Conservation (phyloP, 2,113 vertebrate genomes). For the Pyxicephalus adspersus region DNA sequence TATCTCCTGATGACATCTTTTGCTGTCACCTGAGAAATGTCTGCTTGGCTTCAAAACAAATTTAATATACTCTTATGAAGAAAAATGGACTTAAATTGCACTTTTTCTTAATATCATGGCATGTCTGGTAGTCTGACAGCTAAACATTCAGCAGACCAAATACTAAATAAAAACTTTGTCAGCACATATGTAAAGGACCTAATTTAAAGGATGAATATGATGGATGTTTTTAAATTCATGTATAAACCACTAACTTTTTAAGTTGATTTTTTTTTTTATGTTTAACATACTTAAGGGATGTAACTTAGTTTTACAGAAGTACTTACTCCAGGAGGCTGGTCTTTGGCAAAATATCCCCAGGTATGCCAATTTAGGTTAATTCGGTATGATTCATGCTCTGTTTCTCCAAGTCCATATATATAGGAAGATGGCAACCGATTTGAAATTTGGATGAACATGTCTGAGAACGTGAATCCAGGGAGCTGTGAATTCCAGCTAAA, state of each 20-base stretch:
- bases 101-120: neutral
- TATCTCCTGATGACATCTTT: slow-evolving; percentile 4
- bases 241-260: no score
- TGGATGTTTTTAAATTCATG: no score
- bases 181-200: no score
- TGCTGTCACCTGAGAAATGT: slow-evolving; percentile 4
- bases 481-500: slow-evolving; percentile 88
- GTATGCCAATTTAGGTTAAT: slow-evolving; percentile 75
- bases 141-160: no score
- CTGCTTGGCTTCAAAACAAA: neutral
- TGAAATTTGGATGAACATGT: slow-evolving; percentile 92
- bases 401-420: slow-evolving; percentile 89
- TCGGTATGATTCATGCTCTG: slow-evolving; percentile 74
- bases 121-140: no score
- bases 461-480: slow-evolving; percentile 88
- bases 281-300: no score
- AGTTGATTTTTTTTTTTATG: no score
- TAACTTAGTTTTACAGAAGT: neutral
- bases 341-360: slow-evolving; percentile 79
- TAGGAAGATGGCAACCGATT: slow-evolving; percentile 79
- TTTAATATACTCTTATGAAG: neutral
- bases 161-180: no score
- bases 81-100: neutral
- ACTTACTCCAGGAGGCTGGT: slow-evolving; percentile 86
- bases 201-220: no score